Base-by-base conservation (phyloP, 2,113 vertebrate genomes). In the Turnix velox region DNA sequence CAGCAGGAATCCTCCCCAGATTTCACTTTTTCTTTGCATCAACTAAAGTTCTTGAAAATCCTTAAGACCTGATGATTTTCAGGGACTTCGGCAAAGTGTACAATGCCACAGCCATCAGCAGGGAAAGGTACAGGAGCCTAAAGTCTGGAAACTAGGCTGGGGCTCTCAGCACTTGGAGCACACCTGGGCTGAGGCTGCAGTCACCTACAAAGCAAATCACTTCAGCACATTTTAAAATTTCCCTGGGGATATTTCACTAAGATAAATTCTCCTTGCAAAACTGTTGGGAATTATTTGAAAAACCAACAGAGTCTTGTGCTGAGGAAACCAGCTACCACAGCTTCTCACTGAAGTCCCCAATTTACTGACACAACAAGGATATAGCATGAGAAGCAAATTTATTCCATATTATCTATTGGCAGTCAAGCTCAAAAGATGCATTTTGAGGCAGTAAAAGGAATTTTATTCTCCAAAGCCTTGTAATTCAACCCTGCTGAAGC, bases 401-500 rank as follows among this genome's bases (percentile, higher is more conserved):
- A 82, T 89, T 89, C 74, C 49, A 13, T 82, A 51, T 76, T 95
- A 87, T 63, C 76, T 82, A 35, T 39, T 37, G 33, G 20, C 39
- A 69, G 1, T 66, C 22, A 5, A 43, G 54, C 58, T 89, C 77
- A 55, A 84, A 87, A 82, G 71, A 80, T 82, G 55, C 59, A 58
- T 94, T 89, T 83, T 87, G 63, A 92, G 42, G 87, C 42, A 82
- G 63, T 8, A 91, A 51, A 76, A 95, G 25, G 42, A 87, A 80
- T 79, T 87, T 87, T 84, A 8, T 57, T 77, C 87, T 94, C 81
- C 84, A 79, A 79, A 93, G 71, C 54, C 77, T 68, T 85, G 74
- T 76, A 95, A 93, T 63, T 89, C 81, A 91, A 91, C n/a, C 77
- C 83, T 45, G 68, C 57, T 74, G 72, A 86, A 93, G 72, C 80